Evolutionary conservation across 2,797 vertebrate species (phyloP), one percentile per base, ranked within the genome.

Genomic region (Jordanella pulchra): DNA sequence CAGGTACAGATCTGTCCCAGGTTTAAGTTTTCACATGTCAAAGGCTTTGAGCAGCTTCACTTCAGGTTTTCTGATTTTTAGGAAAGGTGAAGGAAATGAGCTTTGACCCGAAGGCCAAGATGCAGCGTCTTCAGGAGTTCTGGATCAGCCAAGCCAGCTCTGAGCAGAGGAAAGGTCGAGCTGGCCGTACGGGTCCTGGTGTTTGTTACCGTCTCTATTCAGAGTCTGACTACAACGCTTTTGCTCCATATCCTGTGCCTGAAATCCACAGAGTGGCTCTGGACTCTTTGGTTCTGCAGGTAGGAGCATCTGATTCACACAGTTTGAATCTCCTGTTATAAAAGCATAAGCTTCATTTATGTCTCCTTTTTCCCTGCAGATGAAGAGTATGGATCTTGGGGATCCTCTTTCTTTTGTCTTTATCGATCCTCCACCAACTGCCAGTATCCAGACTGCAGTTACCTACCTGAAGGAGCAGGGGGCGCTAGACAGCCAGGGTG

Each of bases 41-140:
- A n/a, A 63, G 32, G 12, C 17, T 7, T 27, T 50, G 27, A 21
- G 9, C 3, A 0, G 17, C 30, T 0, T 45, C n/a, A 11, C 32
- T 27, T 55, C 15, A 27, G 23, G 14, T 27, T 45, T 28, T 25
- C 25, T 56, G 32, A 6, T n/a, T 67, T 25, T 1, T 58, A 98
- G 97, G 97, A 30, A 99, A 98, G 78, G 97, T 99, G 50, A 99
- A 99, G 84, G 97, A 99, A 88, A 96, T 99, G 95, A 98, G 96
- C 83, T 97, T 96, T 0, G 97, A 98, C 80, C 94, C 96, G 0
- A 96, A 97, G 81, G 95, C 94, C 30, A 98, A 98, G 73, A 95
- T 99, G 86, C 97, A 97, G 68, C 94, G 96, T 7, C 94, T 99
- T 25, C 97, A 98, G 90, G 97, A 99, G 84, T 98, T 97, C 92